Evolutionary conservation across 2,797 vertebrate species (phyloP).

Genomic region (Pseudochromis fuscus): DNA sequence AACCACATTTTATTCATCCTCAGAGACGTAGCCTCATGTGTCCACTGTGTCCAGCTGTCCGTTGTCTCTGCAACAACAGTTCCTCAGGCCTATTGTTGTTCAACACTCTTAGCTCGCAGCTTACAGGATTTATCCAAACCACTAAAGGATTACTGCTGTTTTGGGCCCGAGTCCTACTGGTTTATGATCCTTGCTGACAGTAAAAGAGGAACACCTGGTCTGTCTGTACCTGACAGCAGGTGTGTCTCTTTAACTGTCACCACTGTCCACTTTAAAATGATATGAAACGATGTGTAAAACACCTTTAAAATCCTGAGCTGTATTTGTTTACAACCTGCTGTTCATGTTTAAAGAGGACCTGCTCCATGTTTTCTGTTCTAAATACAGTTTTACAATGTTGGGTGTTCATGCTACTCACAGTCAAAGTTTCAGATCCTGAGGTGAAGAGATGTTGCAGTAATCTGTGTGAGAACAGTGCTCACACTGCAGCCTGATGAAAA

Average conservation of each 20-base stretch:
- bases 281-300: neutral
- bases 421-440: no score
- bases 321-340: neutral
- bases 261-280: neutral
- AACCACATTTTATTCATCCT: constrained; percentile 5
- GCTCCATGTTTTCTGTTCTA: no score
- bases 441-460: no score
- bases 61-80: neutral
- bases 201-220: constrained; percentile 34
- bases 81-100: constrained; percentile 11
- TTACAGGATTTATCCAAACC: constrained; percentile 14
- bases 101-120: neutral
- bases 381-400: no score
- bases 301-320: neutral
- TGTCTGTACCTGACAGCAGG: constrained; percentile 11
- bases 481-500: no score
- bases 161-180: neutral
- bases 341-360: neutral
- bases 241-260: neutral
- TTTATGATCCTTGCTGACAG: neutral
- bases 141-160: constrained; percentile 7
- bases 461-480: no score
- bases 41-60: no score
- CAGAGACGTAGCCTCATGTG: neutral
- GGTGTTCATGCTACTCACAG: no score